Base-by-base conservation (phyloP, 92 coral and sea anemone genomes). In the Plumapathes pennacea region DNA sequence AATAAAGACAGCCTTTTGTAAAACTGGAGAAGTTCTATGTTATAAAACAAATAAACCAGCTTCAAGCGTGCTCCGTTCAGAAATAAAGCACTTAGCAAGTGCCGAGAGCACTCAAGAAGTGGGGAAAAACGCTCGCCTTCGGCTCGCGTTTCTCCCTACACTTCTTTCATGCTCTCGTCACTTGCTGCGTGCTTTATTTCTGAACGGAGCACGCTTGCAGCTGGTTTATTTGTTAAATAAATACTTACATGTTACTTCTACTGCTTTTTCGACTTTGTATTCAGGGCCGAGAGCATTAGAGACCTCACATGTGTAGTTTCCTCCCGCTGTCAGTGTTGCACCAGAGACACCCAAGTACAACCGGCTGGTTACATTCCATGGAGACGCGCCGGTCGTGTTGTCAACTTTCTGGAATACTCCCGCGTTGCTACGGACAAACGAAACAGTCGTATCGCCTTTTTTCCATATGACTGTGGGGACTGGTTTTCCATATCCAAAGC, bases 241-340 rank as follows among this genome's bases (percentile, higher is more conserved):
- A n/a, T n/a, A 78, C 94, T 85, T 70, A 85, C 94, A 77, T 15
- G 80, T 55, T 15, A 85, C 76, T 56, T 85, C 84, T 22, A 70
- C 46, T 11, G 4, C 29, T 32, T 47, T 57, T 1, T 37, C 25
- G 7, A 20, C 32, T 6, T 15, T 3, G 9, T 55, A 52, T 0
- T 0, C 24, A 9, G 3, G 18, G 2, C 69, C 59, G 2, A 72
- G 43, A 3, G 45, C 63, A 60, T 64, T 72, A 37, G 44, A 41
- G 26, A 44, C 94, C 28, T 33, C 32, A 36, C 94, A 85, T 52
- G 88, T 67, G 73, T 85, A 85, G 67, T 85, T 85, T 50, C 84
- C 84, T 62, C 82, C 82, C 68, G 80, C 81, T 3, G 18, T 40
- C 50, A 55, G 63, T 25, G 83, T 74, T 11, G 50, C 23, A 27